Percentiles rank a stretch among this genome's conserved stretches.
These are phyloP conservation scores for Amblyopsis rosae DNA, from an alignment of 2,113 vertebrate species.

Conservation along the genomic window DNA sequence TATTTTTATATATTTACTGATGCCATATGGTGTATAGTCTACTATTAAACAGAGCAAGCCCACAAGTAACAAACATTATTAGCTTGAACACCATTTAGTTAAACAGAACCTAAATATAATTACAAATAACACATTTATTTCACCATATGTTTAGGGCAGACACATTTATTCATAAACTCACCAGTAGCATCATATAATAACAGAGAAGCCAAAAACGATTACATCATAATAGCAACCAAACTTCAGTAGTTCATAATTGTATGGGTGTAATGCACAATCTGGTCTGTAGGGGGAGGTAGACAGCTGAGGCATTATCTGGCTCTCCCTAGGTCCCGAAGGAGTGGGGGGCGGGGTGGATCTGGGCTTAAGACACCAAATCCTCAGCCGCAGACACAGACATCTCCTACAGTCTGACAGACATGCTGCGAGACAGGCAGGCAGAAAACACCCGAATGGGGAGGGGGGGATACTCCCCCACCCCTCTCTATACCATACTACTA, in stretches of 20 bases:
- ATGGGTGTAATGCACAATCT: conserved; percentile 5
- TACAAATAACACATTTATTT: too few species aligned
- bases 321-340: conserved; percentile 25
- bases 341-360: conserved; percentile 12
- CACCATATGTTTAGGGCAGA: too few species aligned
- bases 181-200: background rate
- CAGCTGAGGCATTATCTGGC: conserved; percentile 37
- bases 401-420: conserved; percentile 48
- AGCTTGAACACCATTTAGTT: too few species aligned
- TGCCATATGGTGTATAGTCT: too few species aligned
- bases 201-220: conserved; percentile 1
- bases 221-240: conserved; percentile 12
- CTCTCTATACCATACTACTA: too few species aligned
- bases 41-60: too few species aligned
- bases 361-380: conserved; percentile 55
- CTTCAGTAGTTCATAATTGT: background rate
- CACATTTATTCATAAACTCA: background rate
- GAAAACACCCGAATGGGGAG: conserved; percentile 7
- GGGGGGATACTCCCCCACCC: conserved; percentile 9
- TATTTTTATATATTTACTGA: too few species aligned
- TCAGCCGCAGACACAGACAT: conserved; percentile 49
- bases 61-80: too few species aligned
- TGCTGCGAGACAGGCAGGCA: conserved; percentile 24
- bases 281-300: conserved; percentile 44
- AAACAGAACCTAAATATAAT: too few species aligned